Conservation (phyloP, 2,113 vertebrate genomes). For the Peromyscus maniculatus region DNA sequence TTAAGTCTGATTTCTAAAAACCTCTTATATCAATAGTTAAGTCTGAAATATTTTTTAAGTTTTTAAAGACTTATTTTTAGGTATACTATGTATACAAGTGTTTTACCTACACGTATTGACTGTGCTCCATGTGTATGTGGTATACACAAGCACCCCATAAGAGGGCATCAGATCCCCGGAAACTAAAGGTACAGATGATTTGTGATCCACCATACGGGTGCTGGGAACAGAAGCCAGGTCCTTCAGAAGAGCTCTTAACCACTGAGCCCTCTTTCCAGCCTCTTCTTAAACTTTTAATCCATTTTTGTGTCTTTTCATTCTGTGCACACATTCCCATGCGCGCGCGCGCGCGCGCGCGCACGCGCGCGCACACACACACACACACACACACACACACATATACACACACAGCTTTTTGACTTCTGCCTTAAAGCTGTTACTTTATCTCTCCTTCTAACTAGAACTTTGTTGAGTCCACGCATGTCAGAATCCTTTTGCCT, state of each 20-base stretch:
- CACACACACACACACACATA: background rate
- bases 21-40: background rate
- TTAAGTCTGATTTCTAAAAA: constrained; percentile 22
- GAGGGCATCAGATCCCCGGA: background rate
- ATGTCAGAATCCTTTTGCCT: background rate
- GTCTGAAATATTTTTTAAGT: background rate
- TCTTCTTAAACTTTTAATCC: background rate
- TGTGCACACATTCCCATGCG: background rate
- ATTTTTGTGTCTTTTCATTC: background rate
- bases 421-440: background rate
- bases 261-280: background rate
- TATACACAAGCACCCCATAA: background rate
- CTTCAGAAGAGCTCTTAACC: background rate
- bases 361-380: background rate
- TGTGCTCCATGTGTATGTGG: background rate
- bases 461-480: background rate
- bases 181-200: background rate
- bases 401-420: background rate
- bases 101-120: background rate
- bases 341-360: no score
- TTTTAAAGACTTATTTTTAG: background rate
- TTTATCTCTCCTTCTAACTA: constrained; percentile 2
- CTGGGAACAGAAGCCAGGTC: background rate
- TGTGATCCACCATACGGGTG: background rate
- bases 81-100: background rate